Evolutionary conservation across 2,113 vertebrate genomes (phyloP).

Genomic region (Recurvirostra avosetta): DNA sequence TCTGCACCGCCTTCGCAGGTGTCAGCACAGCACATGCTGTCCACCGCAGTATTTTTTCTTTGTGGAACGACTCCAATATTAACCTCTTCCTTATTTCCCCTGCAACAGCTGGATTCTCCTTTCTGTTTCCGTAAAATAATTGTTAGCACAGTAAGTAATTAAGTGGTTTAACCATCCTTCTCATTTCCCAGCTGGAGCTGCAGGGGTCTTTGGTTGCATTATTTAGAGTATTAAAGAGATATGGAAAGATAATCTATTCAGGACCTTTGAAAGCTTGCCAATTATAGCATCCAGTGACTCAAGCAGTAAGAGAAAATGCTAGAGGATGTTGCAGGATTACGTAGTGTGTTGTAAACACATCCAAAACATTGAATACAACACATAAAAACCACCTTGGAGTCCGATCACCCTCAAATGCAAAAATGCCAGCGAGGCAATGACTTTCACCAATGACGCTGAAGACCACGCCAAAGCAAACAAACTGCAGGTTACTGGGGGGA

Average conservation of each 20-base stretch:
- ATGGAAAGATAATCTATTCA: constrained; percentile 7
- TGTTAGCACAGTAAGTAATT: constrained; percentile 9
- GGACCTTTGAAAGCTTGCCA: constrained; percentile 3
- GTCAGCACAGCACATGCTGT: background rate
- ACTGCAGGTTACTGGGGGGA: background rate
- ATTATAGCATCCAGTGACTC: background rate
- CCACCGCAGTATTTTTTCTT: background rate
- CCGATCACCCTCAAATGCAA: background rate
- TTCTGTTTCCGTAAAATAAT: background rate
- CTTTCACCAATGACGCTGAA: background rate
- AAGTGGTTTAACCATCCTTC: constrained; percentile 1
- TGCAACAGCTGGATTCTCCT: background rate
- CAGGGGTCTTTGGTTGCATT: background rate
- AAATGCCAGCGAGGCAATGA: background rate
- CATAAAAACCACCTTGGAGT: background rate
- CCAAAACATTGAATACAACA: background rate
- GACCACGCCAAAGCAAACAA: background rate
- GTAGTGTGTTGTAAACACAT: background rate
- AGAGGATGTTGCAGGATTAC: background rate
- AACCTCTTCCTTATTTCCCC: background rate
- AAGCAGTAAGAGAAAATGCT: background rate
- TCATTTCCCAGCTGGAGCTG: constrained; percentile 9
- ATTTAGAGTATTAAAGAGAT: constrained; percentile 22
- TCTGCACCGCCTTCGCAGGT: background rate
- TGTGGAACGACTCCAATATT: background rate